Base-by-base conservation (phyloP, 2,797 vertebrate genomes). In the Pantherophis vulpinus region DNA sequence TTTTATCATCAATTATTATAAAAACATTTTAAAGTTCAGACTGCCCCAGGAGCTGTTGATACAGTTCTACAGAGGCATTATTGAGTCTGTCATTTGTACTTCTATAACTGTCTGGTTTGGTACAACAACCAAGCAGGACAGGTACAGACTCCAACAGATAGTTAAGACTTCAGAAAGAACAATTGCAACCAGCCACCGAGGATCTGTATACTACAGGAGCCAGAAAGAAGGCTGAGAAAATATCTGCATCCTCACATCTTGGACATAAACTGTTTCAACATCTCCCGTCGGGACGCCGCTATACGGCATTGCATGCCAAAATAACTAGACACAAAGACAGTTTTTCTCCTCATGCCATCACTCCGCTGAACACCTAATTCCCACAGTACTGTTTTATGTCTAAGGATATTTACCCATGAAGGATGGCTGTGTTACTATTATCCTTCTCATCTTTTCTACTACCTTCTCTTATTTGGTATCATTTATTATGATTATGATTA, bases 261-360 rank as follows among this genome's bases (percentile, higher is more conserved):
- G n/a, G n/a, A 70, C 5, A 70, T 32, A 70, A 70, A 70, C 63
- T n/a, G 29, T 66, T 66, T 66, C 63, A 66, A 32, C n/a, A 32
- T 0, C 13, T 70, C n/a, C n/a, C 60, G 3, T 27, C 1, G 3
- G 66, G n/a, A 32, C 0, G 14, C 66, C 2, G 1, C 5, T 32
- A 32, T 16, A 32, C 14, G 66, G n/a, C 66, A 70, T 18, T 70
- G 66, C 14, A 32, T 8, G n/a, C 14, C 66, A 70, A 18, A 70
- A 70, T 2, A 70, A 70, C 14, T 8, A 12, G 60, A 61, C 23
- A 60, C 3, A 60, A 9, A 10, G 60, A 61, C 20, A 14, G 63
- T 66, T 66, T 66, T n/a, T 66, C 10, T 51, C 47, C 29, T 66
- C n/a, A 13, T 66, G 13, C 13, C 66, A 70, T 70, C 66, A 32